These are phyloP conservation scores for Saturnia japonica DNA, from an alignment of 2,888 invertebrate species.

Conservation along the genomic window DNA sequence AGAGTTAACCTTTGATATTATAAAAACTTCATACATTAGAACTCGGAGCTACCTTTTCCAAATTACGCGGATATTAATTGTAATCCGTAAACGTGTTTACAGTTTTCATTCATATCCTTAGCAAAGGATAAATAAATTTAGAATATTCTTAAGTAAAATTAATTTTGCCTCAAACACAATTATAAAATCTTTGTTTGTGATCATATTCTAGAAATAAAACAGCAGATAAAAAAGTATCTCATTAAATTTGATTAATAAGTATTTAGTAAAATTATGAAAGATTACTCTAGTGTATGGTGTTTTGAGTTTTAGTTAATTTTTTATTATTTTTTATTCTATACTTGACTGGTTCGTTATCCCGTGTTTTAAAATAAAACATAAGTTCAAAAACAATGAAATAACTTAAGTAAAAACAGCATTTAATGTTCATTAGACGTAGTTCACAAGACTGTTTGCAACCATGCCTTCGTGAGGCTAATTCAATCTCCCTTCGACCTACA, in stretches of 20 bases:
- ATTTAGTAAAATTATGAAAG: no score
- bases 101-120: background rate
- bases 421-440: background rate
- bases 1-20: conserved; percentile 23
- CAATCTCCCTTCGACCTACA: background rate
- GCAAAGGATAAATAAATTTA: background rate
- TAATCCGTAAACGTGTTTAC: background rate
- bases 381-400: no score
- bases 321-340: no score
- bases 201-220: no score
- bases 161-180: background rate
- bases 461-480: background rate
- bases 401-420: no score
- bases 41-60: conserved; percentile 3
- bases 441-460: background rate
- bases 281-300: no score
- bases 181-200: background rate
- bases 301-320: no score
- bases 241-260: no score
- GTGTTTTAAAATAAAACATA: no score
- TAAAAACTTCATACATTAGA: conserved; percentile 17
- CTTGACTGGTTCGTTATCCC: no score
- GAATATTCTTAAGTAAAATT: background rate
- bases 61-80: conserved; percentile 6
- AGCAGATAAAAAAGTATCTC: no score